Percentiles rank a stretch among this genome's conserved stretches.
phyloP scores from a whole-genome alignment of 1,140 invertebrate species.

The Frieseomelitta varia region DNA sequence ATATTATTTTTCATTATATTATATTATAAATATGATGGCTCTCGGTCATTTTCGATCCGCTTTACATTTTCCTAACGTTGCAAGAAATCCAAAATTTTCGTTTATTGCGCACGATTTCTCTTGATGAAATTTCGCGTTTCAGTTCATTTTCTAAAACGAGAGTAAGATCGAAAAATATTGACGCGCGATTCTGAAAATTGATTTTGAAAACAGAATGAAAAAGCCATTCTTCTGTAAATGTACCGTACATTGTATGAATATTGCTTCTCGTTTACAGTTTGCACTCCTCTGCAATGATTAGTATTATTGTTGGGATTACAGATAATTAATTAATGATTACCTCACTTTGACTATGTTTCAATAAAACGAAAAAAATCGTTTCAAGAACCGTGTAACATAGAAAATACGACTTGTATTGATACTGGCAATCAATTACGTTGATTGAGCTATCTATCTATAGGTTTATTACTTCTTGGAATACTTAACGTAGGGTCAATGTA shows the following conservation, averaged over 20 bases:
- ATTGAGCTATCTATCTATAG: not conserved
- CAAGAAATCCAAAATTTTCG: too few species aligned
- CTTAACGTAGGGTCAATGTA: not conserved
- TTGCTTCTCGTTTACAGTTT: not conserved
- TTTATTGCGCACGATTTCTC: too few species aligned
- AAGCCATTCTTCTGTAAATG: not conserved
- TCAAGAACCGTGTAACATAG: not conserved
- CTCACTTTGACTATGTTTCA: not conserved
- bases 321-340: not conserved
- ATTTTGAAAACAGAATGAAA: too few species aligned
- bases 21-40: too few species aligned
- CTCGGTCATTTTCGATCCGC: too few species aligned
- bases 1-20: too few species aligned
- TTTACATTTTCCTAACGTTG: too few species aligned
- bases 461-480: not conserved
- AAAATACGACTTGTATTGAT: not conserved
- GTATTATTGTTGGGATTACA: not conserved
- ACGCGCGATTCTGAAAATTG: too few species aligned
- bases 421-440: slow-evolving; percentile 8
- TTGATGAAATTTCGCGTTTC: too few species aligned
- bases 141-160: too few species aligned
- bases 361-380: not conserved
- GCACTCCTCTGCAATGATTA: not conserved
- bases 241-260: not conserved
- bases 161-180: too few species aligned